These are phyloP conservation scores for Enteromius mattozi DNA, from an alignment of 2,797 vertebrate species.

Conservation along the genomic window DNA sequence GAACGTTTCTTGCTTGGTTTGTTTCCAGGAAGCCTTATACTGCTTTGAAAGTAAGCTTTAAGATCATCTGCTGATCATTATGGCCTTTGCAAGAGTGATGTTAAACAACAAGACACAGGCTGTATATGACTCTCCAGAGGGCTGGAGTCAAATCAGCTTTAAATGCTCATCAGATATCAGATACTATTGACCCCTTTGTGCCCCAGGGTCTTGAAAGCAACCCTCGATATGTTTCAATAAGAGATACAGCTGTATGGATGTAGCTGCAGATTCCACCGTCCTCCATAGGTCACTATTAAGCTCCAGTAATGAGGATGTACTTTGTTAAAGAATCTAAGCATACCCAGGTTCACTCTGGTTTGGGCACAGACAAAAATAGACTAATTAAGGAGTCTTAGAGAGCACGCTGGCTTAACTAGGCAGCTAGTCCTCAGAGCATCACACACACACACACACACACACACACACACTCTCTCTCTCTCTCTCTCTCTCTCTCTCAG, in stretches of 20 bases:
- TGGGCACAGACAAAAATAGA: conserved; percentile 76
- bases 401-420: conserved; percentile 78
- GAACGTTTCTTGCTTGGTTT: background rate
- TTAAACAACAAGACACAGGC: conserved; percentile 14
- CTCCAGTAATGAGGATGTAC: conserved; percentile 59
- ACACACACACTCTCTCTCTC: too few relatives aligned
- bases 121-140: background rate
- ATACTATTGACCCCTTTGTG: background rate
- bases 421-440: conserved; percentile 72
- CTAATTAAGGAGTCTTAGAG: conserved; percentile 79
- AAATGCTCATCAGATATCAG: background rate
- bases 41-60: background rate
- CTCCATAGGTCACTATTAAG: conserved; percentile 47
- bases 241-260: conserved; percentile 23
- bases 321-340: conserved; percentile 68
- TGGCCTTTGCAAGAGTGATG: background rate
- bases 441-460: background rate
- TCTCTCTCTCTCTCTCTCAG: background rate
- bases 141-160: background rate
- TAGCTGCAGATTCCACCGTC: background rate
- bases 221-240: background rate
- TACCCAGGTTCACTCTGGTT: conserved; percentile 65
- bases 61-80: background rate
- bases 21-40: background rate
- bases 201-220: background rate